Evolutionary conservation across 2,888 invertebrate genomes (phyloP).

Genomic region (Hyalella azteca): DNA sequence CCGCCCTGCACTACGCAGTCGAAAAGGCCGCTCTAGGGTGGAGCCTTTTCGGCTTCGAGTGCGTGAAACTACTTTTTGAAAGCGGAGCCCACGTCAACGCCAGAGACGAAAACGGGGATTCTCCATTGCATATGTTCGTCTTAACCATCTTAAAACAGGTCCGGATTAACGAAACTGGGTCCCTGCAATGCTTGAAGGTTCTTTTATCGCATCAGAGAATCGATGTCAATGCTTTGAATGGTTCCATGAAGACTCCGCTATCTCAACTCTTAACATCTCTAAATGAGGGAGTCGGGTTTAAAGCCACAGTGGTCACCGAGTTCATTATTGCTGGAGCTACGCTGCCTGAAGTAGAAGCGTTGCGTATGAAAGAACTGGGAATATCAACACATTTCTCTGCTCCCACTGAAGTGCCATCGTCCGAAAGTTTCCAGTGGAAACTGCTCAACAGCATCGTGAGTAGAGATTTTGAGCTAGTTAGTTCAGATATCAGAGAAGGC

Average conservation of each 20-base stretch:
- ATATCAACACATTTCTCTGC: not conserved
- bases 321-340: not conserved
- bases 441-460: not conserved
- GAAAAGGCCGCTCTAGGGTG: slow-evolving; percentile 4
- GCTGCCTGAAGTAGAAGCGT: not conserved
- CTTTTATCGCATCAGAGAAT: not conserved
- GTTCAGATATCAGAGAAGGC: not conserved
- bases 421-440: not conserved
- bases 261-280: not conserved
- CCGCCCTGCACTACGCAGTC: not conserved
- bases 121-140: not conserved
- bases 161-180: not conserved
- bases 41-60: not conserved
- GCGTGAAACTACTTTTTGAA: not conserved
- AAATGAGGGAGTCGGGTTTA: not conserved
- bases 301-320: not conserved
- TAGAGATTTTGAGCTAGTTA: not conserved
- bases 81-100: not conserved
- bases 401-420: not conserved
- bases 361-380: not conserved
- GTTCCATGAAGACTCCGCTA: not conserved
- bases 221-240: not conserved
- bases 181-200: not conserved
- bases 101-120: not conserved
- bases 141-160: not conserved